Evolutionary conservation across 2,797 vertebrate genomes (phyloP), one percentile per base, ranked within the genome.

Genomic region (Fistularia commersonii): DNA sequence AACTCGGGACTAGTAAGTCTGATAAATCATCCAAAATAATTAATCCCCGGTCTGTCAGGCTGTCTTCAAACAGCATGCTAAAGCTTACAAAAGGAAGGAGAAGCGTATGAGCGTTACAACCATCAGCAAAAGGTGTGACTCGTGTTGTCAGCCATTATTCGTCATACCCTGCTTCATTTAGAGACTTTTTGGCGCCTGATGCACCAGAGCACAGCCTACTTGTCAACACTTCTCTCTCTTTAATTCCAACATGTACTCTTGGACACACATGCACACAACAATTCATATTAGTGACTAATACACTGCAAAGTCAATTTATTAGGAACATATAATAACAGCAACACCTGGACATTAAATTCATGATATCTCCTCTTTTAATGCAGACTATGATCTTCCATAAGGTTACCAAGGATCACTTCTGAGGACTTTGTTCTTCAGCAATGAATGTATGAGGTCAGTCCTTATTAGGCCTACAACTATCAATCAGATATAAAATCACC

Each of bases 1-100:
- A 89, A 88, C 76, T 87, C 79, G 60, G 76, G 84, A 84, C 79
- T 75, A 76, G 66, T 76, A 82, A 87, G 69, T 73, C 85, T 84
- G 85, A 84, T 84, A 89, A 89, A 89, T 86, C 85, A 88, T 84
- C 82, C 84, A 74, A 83, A 90, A 90, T 89, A 91, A 91, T 91
- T 87, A 91, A 90, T 90, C 87, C 89, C 87, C 76, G 84, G 85
- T 88, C 87, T 84, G 82, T 88, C 86, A 80, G 73, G 69, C 78
- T 77, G 82, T 83, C 84, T 87, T 84, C 83, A 85, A 75, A 78
- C 76, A 76, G 83, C 74, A 82, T 81, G 75, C 76, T 85, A 83
- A 84, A 86, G 86, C 88, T 87, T 77, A 85, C 84, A 85, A 85
- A 77, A 76, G 71, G 68, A 78, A 84, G 73, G 72, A 80, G 79